phyloP scores from a whole-genome alignment of 2,797 vertebrate species.

The Brachyrhaphis roseni region DNA sequence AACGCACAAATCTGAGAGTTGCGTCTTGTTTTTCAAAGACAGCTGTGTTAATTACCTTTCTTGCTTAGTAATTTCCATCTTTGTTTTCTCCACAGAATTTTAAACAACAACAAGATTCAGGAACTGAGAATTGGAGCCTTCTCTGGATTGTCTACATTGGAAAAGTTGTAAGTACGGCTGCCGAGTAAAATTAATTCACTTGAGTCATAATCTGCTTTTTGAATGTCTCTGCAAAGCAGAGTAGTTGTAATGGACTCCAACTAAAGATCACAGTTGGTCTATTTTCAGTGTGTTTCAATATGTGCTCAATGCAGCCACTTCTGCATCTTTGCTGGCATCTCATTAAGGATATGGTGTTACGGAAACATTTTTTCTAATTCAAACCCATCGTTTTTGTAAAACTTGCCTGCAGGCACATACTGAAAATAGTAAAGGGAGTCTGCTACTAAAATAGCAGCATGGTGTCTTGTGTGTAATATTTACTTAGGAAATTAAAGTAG shows the following conservation, averaged over 20 bases:
- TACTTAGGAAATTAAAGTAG: background rate
- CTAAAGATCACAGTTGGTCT: background rate
- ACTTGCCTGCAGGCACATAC: background rate
- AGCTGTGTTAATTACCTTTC: background rate
- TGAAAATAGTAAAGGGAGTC: background rate
- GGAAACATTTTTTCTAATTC: background rate
- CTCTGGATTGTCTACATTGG: conserved; percentile 87
- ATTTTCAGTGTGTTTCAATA: background rate
- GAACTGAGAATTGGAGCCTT: conserved; percentile 95
- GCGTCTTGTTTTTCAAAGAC: background rate
- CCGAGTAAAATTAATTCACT: background rate
- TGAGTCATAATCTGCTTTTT: background rate
- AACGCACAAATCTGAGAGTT: background rate
- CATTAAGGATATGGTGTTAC: background rate
- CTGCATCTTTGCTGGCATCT: background rate
- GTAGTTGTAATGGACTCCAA: background rate
- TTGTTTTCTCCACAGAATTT: conserved; percentile 83
- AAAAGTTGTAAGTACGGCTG: conserved; percentile 91
- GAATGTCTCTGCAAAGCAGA: background rate
- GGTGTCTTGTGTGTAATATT: background rate
- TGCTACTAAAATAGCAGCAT: background rate
- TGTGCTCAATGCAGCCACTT: background rate
- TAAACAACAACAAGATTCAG: conserved; percentile 97
- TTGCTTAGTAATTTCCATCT: conserved; percentile 13
- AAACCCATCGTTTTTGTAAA: background rate